These are phyloP conservation scores for Platycercus adscitus DNA, from an alignment of 2,113 vertebrate genomes.

Conservation along the genomic window DNA sequence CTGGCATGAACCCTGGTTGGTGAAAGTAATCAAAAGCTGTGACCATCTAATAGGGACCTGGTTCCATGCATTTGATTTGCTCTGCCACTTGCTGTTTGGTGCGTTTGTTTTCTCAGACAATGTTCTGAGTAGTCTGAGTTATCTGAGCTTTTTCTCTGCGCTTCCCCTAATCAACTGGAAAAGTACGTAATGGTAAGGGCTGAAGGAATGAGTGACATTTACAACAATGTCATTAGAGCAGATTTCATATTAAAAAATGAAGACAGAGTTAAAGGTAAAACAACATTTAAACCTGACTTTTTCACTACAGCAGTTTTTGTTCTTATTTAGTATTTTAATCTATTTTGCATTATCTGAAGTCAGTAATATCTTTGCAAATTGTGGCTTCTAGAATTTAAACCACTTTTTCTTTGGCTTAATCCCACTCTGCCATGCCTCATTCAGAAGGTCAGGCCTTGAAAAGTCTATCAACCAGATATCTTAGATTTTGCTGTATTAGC, in stretches of 20 bases:
- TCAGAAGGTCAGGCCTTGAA: neutral
- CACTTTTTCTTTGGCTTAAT: neutral
- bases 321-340: neutral
- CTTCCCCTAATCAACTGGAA: neutral
- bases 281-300: neutral
- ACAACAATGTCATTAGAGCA: neutral
- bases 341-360: neutral
- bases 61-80: neutral
- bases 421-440: neutral
- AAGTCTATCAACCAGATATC: neutral
- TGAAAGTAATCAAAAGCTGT: neutral
- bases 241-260: neutral
- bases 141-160: neutral
- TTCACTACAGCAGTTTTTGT: neutral
- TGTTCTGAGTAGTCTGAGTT: neutral
- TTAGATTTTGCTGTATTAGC: neutral
- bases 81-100: neutral
- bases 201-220: neutral
- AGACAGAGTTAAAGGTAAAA: neutral
- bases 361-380: neutral
- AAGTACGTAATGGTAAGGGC: neutral
- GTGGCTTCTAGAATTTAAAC: neutral
- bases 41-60: neutral
- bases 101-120: neutral
- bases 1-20: neutral